Conservation (phyloP, 2,113 vertebrate genomes). For the Tragelaphus imberbis region DNA sequence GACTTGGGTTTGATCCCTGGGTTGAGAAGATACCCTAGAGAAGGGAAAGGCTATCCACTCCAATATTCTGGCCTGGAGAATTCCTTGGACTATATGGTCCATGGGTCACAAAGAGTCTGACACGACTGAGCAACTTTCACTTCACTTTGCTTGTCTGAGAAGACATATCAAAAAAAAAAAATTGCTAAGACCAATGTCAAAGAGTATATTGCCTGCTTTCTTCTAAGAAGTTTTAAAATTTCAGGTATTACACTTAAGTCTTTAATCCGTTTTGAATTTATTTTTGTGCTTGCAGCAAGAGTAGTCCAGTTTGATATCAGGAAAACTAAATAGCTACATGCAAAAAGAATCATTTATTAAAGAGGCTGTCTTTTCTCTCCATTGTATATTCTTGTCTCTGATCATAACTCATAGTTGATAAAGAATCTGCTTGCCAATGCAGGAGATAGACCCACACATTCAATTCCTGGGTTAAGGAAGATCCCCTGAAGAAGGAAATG, state of each 20-base stretch:
- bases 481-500: not conserved
- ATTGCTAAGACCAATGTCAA: not conserved
- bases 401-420: not conserved
- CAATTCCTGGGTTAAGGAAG: not conserved
- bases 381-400: not conserved
- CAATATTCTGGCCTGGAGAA: not conserved
- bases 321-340: not conserved
- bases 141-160: not conserved
- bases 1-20: not conserved
- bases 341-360: not conserved
- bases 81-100: not conserved
- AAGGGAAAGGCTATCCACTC: not conserved
- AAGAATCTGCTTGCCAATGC: not conserved
- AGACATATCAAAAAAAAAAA: not conserved
- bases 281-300: not conserved
- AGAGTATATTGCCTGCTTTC: not conserved
- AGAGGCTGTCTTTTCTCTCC: not conserved
- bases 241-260: not conserved
- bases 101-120: rapidly evolving
- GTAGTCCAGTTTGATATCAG: not conserved
- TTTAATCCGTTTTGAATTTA: not conserved
- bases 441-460: not conserved
- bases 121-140: not conserved
- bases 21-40: not conserved
- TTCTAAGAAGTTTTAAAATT: not conserved